Conservation (phyloP, 2,888 invertebrate genomes). For the Sycophila texana region DNA sequence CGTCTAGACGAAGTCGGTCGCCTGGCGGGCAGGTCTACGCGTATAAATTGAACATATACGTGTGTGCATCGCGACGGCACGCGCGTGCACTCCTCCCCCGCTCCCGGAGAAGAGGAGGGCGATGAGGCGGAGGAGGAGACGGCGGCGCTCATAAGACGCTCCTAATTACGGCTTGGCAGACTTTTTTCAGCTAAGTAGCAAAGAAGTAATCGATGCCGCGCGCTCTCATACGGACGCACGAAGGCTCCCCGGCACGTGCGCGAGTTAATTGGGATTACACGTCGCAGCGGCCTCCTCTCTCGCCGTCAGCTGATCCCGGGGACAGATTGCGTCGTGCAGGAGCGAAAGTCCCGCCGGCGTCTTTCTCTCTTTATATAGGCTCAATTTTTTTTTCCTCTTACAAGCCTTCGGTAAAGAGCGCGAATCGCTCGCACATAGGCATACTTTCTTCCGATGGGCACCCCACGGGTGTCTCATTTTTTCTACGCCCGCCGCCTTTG, state of each 20-base stretch:
- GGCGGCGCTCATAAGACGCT: slow-evolving; percentile 57
- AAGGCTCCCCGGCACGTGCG: slow-evolving; percentile 16
- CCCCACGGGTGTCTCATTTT: not conserved
- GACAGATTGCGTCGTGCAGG: too few species aligned
- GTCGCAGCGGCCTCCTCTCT: slow-evolving; percentile 15
- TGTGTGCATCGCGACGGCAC: not conserved
- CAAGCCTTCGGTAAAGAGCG: not conserved
- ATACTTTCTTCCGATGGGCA: not conserved
- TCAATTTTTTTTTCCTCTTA: not conserved
- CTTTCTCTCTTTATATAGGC: not conserved
- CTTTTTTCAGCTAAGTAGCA: slow-evolving; percentile 60
- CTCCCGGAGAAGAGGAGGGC: not conserved
- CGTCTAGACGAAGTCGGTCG: too few species aligned
- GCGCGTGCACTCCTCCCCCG: not conserved
- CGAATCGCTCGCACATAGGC: not conserved
- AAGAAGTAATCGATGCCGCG: slow-evolving; percentile 58
- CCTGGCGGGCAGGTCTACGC: not conserved
- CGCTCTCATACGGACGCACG: not conserved
- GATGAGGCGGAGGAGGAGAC: slow-evolving; percentile 11
- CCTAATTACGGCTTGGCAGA: slow-evolving; percentile 71
- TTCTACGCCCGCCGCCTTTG: not conserved
- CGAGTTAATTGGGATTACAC: slow-evolving; percentile 28
- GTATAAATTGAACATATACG: not conserved
- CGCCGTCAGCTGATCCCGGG: not conserved
- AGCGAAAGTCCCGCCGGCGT: not conserved